Conservation (phyloP, 2,113 vertebrate species). For the Rhinopithecus roxellana region DNA sequence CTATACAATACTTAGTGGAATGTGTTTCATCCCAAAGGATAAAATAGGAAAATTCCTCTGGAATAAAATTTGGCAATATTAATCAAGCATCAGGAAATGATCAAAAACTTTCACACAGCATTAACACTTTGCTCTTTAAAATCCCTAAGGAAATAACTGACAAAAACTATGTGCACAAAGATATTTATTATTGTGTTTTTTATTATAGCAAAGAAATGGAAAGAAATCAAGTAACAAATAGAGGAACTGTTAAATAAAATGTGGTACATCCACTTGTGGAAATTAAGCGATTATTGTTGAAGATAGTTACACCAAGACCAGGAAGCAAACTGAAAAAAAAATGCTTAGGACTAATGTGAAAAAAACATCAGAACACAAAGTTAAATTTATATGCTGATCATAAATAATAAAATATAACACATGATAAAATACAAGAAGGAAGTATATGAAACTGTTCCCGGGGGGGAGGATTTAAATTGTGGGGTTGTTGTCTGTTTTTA, state of each 20-base stretch:
- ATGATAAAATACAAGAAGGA: neutral
- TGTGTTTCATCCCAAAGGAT: neutral
- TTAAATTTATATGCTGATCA: neutral
- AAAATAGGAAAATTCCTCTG: neutral
- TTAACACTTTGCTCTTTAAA: neutral
- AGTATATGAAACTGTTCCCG: neutral
- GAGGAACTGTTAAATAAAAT: neutral
- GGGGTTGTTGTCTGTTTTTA: neutral
- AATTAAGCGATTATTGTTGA: neutral
- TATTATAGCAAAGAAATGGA: neutral
- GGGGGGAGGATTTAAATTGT: neutral
- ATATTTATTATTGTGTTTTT: neutral
- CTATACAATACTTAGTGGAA: neutral
- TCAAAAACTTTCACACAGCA: neutral
- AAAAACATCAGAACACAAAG: neutral
- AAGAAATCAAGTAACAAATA: neutral
- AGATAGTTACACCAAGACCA: neutral
- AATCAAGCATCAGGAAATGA: neutral
- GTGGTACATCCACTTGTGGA: neutral
- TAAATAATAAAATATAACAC: neutral
- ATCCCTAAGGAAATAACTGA: neutral
- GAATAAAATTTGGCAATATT: neutral
- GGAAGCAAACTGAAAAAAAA: neutral
- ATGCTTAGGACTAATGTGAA: neutral
- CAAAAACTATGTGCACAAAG: neutral